phyloP scores from a whole-genome alignment of 2,113 vertebrate genomes.

The Pogona vitticeps region DNA sequence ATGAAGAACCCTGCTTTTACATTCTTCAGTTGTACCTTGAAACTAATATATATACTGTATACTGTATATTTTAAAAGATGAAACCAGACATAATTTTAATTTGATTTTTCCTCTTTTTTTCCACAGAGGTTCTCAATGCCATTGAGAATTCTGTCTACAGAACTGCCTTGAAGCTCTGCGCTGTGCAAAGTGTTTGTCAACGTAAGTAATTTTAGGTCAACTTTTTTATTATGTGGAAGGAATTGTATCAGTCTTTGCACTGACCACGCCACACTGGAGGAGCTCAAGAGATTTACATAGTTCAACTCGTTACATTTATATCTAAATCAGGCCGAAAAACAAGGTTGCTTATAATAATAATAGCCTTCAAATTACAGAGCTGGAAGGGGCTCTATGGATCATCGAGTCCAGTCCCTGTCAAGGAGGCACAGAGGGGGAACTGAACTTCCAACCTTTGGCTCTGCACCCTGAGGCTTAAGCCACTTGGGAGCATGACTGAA shows the following conservation, averaged over 20 bases:
- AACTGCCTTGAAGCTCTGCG: conserved; percentile 81
- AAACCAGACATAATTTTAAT: not conserved
- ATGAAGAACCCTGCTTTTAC: not conserved
- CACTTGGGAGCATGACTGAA: too few species aligned
- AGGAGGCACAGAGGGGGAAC: too few species aligned
- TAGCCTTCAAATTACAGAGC: too few species aligned
- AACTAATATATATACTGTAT: not conserved
- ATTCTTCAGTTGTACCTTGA: not conserved
- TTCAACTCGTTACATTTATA: not conserved
- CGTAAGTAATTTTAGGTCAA: conserved; percentile 68
- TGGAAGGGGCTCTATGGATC: too few species aligned
- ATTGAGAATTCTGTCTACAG: conserved; percentile 78
- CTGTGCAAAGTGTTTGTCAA: conserved; percentile 82
- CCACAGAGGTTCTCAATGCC: conserved; percentile 72
- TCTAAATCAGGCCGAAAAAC: too few species aligned
- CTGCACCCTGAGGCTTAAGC: too few species aligned
- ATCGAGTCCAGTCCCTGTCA: too few species aligned
- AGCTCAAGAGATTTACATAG: not conserved
- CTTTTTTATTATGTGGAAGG: conserved; percentile 13
- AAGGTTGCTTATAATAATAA: not conserved
- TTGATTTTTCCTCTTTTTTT: conserved; percentile 46
- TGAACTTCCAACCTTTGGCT: too few species aligned
- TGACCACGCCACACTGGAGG: not conserved
- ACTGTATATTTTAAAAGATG: too few species aligned
- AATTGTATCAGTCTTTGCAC: not conserved